Evolutionary conservation across 2,797 vertebrate species (phyloP).

Genomic region (Anolis apletophallus): DNA sequence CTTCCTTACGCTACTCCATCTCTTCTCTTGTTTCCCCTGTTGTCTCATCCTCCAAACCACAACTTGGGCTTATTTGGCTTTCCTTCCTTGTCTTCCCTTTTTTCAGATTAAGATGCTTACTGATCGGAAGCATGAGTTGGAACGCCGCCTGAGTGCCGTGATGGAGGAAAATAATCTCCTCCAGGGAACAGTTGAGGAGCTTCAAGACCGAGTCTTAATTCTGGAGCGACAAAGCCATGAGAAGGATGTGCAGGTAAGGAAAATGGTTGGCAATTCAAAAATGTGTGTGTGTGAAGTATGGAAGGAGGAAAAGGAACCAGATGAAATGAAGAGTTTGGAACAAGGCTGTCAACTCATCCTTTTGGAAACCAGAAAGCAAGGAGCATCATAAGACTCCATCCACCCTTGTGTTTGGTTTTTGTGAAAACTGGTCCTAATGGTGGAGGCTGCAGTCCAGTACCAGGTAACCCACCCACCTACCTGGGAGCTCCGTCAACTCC

Average conservation of each 20-base stretch:
- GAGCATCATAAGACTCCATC: neutral
- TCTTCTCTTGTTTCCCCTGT: neutral
- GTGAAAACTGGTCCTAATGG: neutral
- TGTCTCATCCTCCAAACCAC: neutral
- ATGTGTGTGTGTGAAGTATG: neutral
- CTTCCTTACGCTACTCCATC: neutral
- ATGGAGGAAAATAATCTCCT: conserved; percentile 93
- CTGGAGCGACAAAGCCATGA: conserved; percentile 91
- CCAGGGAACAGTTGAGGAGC: conserved; percentile 89
- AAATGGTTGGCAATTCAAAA: neutral
- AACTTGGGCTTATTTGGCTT: neutral
- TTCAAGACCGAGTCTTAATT: conserved; percentile 89
- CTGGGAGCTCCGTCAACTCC: neutral
- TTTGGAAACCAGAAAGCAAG: neutral
- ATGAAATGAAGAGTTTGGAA: neutral
- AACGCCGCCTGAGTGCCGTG: conserved; percentile 85
- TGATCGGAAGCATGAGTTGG: conserved; percentile 92
- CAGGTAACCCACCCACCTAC: neutral
- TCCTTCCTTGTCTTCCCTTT: conserved; percentile 9
- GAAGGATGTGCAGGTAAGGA: conserved; percentile 91
- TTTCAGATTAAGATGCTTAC: conserved; percentile 95
- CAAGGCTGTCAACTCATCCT: neutral
- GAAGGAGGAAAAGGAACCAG: too few relatives aligned
- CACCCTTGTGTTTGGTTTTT: neutral
- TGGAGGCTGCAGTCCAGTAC: neutral